Percentiles rank a stretch among this genome's conserved stretches.
phyloP scores from a whole-genome alignment of 2,113 vertebrate genomes.

The Brevimyrus niger region DNA sequence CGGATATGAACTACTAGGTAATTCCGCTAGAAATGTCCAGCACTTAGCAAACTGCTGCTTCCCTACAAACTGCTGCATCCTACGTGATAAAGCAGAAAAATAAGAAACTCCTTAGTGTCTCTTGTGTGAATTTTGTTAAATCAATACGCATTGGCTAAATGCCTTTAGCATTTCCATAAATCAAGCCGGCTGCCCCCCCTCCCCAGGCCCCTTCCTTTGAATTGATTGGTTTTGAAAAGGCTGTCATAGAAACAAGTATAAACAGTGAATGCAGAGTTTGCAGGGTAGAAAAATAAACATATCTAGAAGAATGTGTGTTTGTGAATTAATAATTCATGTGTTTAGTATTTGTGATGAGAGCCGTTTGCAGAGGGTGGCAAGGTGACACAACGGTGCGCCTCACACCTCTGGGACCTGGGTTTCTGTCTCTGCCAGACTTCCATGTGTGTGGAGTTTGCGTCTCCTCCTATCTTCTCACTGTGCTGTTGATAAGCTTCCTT shows the following conservation, averaged over 20 bases:
- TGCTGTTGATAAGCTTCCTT: too few relatives aligned
- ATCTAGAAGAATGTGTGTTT: not conserved
- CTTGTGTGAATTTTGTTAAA: constrained; percentile 18
- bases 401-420: too few relatives aligned
- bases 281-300: constrained; percentile 45
- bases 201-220: constrained; percentile 25
- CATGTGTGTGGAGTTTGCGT: too few relatives aligned
- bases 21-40: not conserved
- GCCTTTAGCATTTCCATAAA: constrained; percentile 36
- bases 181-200: constrained; percentile 29
- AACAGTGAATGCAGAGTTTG: constrained; percentile 42
- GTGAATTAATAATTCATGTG: not conserved
- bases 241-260: constrained; percentile 32
- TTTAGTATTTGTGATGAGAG: not conserved
- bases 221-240: constrained; percentile 48
- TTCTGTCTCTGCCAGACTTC: too few relatives aligned
- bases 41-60: not conserved
- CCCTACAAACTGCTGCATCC: not conserved
- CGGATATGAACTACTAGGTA: not conserved
- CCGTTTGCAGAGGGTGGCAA: too few relatives aligned
- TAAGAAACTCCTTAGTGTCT: not conserved
- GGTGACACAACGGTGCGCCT: too few relatives aligned
- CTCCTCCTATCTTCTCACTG: too few relatives aligned
- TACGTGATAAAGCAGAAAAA: constrained; percentile 1
- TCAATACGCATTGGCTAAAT: constrained; percentile 36